Evolutionary conservation across 2,888 invertebrate species (phyloP).

Genomic region (Bombyx huttoni): DNA sequence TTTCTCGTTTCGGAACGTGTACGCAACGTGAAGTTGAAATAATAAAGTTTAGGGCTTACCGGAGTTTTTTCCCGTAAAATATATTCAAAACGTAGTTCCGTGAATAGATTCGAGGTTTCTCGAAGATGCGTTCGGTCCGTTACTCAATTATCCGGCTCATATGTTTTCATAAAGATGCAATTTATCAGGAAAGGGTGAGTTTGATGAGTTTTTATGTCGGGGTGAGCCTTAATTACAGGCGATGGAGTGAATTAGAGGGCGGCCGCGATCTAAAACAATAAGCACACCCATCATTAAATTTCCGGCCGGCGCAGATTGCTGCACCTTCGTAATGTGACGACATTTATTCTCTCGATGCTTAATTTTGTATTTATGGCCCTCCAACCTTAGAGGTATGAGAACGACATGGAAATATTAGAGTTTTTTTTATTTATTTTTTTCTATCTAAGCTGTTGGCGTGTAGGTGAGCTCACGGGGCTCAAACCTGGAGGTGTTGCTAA

Average conservation of each 20-base stretch:
- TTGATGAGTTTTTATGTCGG: conserved; percentile 42
- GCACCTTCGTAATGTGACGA: conserved; percentile 59
- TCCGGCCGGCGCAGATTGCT: conserved; percentile 34
- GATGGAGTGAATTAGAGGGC: conserved; percentile 60
- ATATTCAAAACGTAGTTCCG: neutral
- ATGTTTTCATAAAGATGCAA: conserved; percentile 42
- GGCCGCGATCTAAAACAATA: conserved; percentile 68
- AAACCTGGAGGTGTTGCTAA: no score
- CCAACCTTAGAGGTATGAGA: conserved; percentile 9
- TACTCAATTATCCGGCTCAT: conserved; percentile 23
- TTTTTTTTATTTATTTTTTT: neutral
- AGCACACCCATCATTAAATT: conserved; percentile 53
- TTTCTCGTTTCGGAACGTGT: conserved; percentile 56
- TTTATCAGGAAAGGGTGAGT: conserved; percentile 50
- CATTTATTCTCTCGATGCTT: conserved; percentile 37
- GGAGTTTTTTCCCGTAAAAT: conserved; percentile 1
- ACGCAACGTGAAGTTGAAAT: conserved; percentile 34
- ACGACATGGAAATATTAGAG: neutral
- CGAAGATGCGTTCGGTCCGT: conserved; percentile 21
- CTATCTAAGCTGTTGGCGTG: no score
- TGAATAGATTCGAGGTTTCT: conserved; percentile 6
- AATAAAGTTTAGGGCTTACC: conserved; percentile 17
- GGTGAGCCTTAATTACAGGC: conserved; percentile 52
- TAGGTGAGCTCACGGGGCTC: no score
- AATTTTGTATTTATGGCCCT: conserved; percentile 41